Evolutionary conservation across 2,888 invertebrate genomes (phyloP).

Genomic region (Eustalomyia histrio): DNA sequence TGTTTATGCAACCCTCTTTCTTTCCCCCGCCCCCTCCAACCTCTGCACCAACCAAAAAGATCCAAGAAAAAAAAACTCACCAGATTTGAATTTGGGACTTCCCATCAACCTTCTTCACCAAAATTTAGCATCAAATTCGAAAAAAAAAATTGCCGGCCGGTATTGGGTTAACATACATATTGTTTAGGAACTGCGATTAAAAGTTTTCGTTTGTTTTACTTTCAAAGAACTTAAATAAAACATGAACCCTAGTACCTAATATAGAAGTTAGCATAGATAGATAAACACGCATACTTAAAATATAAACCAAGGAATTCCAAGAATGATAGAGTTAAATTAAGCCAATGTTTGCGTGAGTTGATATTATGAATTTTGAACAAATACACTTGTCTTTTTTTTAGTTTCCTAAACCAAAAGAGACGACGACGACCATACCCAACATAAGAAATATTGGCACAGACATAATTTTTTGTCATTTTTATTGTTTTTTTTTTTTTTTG

Average conservation of each 20-base stretch:
- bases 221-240: conserved; percentile 18
- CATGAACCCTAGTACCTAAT: conserved; percentile 11
- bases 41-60: too few relatives aligned
- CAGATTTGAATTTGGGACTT: too few relatives aligned
- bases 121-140: too few relatives aligned
- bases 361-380: conserved; percentile 49
- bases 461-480: conserved; percentile 16
- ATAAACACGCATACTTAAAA: conserved; percentile 58
- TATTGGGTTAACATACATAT: too few relatives aligned
- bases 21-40: too few relatives aligned
- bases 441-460: conserved; percentile 73
- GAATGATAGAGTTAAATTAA: conserved; percentile 17
- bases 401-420: conserved; percentile 4
- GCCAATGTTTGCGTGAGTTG: conserved; percentile 58
- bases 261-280: conserved; percentile 39
- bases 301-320: background rate
- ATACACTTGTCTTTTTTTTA: conserved; percentile 31
- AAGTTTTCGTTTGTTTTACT: conserved; percentile 51
- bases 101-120: too few relatives aligned
- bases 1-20: too few relatives aligned
- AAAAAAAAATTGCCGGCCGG: too few relatives aligned
- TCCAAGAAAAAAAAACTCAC: too few relatives aligned
- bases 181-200: too few relatives aligned
- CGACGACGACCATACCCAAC: conserved; percentile 70
- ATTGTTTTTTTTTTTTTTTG: conserved; percentile 16